These are phyloP conservation scores for Prionchulus punctatus DNA, from an alignment of 2,888 invertebrate species.

Conservation along the genomic window DNA sequence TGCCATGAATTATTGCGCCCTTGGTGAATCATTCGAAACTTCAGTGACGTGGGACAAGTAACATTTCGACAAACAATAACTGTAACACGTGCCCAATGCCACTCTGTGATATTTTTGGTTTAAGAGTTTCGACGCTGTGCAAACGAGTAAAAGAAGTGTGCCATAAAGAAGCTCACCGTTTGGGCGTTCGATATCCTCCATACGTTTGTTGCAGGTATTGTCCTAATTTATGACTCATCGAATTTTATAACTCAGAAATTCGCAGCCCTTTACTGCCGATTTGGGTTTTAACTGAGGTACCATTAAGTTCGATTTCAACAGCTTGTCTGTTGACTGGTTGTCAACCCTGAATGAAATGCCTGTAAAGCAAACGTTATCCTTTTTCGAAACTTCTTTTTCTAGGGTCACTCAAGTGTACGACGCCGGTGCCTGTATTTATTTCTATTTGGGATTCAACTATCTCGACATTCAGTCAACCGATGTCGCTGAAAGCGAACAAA, in stretches of 20 bases:
- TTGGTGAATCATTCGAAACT: slow-evolving; percentile 95
- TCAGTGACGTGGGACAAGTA: slow-evolving; percentile 81
- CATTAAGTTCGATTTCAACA: too few relatives aligned
- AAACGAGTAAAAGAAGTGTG: slow-evolving; percentile 72
- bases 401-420: slow-evolving; percentile 89
- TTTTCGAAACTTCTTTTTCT: slow-evolving; percentile 15
- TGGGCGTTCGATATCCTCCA: slow-evolving; percentile 38
- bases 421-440: slow-evolving; percentile 86
- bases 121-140: slow-evolving; percentile 57
- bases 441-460: slow-evolving; percentile 70
- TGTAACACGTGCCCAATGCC: too few relatives aligned
- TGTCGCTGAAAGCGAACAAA: neutral
- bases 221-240: too few relatives aligned
- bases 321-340: too few relatives aligned
- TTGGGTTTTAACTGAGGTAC: too few relatives aligned
- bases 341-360: too few relatives aligned
- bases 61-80: neutral
- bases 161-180: slow-evolving; percentile 39
- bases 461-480: slow-evolving; percentile 34
- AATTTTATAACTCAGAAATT: too few relatives aligned
- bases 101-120: too few relatives aligned
- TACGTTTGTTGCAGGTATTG: slow-evolving; percentile 40
- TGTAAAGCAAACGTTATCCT: too few relatives aligned
- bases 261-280: too few relatives aligned
- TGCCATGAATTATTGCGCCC: slow-evolving; percentile 64